Evolutionary conservation across 1,140 invertebrate species (phyloP).

Genomic region (Saccostrea echinata): DNA sequence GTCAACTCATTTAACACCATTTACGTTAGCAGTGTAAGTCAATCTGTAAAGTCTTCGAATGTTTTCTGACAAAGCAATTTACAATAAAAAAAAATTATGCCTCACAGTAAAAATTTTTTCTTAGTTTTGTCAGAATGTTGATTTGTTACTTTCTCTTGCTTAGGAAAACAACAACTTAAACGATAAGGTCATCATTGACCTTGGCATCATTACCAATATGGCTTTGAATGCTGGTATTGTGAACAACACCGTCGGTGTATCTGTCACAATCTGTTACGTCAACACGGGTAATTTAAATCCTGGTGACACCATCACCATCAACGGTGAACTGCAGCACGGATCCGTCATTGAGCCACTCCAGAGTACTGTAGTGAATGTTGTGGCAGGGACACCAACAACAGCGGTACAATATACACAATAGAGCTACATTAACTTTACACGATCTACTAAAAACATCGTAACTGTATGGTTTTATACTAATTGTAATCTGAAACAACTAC

Average conservation of each 20-base stretch:
- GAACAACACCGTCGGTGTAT: conserved; percentile 1
- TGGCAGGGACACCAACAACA: background rate
- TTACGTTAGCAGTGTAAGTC: background rate
- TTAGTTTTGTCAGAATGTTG: too few species aligned
- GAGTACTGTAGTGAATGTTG: background rate
- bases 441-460: too few species aligned
- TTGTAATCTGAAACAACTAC: too few species aligned
- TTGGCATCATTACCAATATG: background rate
- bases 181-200: background rate
- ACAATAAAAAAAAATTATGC: too few species aligned
- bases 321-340: conserved; percentile 12
- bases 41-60: background rate
- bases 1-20: background rate
- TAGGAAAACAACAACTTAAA: conserved; percentile 25
- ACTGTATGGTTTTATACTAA: too few species aligned
- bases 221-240: background rate
- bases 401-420: background rate
- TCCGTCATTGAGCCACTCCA: background rate
- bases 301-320: background rate
- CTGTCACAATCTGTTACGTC: conserved; percentile 17
- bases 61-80: too few species aligned
- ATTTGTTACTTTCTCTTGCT: background rate
- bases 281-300: background rate
- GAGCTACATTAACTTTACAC: too few species aligned
- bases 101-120: too few species aligned